Base-by-base conservation (phyloP, 2,888 invertebrate species). In the Stegophylla sp. region DNA sequence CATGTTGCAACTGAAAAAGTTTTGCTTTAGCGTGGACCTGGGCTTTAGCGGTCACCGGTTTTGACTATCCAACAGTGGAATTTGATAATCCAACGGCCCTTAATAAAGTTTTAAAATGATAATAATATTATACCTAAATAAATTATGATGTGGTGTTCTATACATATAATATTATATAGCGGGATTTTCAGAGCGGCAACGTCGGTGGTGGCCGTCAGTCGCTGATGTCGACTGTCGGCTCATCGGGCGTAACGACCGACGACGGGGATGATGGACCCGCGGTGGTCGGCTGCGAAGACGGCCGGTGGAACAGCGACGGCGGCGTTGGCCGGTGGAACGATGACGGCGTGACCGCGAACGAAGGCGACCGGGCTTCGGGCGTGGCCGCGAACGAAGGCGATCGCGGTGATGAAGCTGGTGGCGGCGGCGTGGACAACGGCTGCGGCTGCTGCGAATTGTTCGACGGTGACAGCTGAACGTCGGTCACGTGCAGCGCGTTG, bases 191-290 rank as follows among this genome's bases (percentile, higher is more conserved):
- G 7, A 13, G 34, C 13, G 28, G 28, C 9, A n/a, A n/a, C n/a
- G n/a, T n/a, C n/a, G n/a, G n/a, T n/a, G n/a, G n/a, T n/a, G 17
- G 34, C 1, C 26, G 12, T 74, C 23, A 51, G 15, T 1, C 34
- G 34, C 15, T 43, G 53, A 76, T 66, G 51, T 64, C 75, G 26
- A 76, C 41, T 51, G 51, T 64, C 41, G 75, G 75, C 41, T 53
- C 64, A n/a, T 26, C 41, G 26, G 51, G 41, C 13, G 41, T 66
- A 41, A 76, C 64, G 20, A 41, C 23, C 13, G 45, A 13, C 28
- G 73, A n/a, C n/a, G 73, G 56, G 4, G 34, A 34, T 7, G 34
- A 34, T 43, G 23, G 75, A 64, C 41, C 53, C 64, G 51, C 23
- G 7, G 41, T 53, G 41, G 64, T 76, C 15, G 53, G 23, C 13